These are phyloP conservation scores for Sesia apiformis DNA, from an alignment of 2,888 invertebrate species.

Conservation along the genomic window DNA sequence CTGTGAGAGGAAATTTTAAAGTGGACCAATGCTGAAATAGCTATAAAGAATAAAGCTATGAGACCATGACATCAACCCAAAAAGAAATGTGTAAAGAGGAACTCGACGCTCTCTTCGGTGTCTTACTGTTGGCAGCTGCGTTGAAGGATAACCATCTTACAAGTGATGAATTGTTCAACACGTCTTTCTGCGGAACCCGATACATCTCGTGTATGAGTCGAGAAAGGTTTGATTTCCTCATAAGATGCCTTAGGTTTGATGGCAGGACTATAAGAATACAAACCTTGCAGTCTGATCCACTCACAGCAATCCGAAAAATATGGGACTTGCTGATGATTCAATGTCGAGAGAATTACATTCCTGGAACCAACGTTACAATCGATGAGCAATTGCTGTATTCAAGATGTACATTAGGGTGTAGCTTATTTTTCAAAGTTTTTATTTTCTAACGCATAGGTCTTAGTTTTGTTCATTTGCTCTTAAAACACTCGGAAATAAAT, in stretches of 20 bases:
- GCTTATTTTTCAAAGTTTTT: too few species aligned
- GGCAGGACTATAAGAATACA: conserved; percentile 3
- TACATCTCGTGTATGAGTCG: conserved; percentile 10
- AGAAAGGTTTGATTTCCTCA: conserved; percentile 11
- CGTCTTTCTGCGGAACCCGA: conserved; percentile 8
- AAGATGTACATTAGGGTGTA: too few species aligned
- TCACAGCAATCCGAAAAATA: conserved; percentile 16
- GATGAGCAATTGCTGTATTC: conserved; percentile 1
- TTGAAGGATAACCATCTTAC: conserved; percentile 10
- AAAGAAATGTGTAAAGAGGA: neutral
- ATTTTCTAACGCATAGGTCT: too few species aligned
- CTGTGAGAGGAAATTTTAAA: neutral
- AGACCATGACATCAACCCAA: neutral
- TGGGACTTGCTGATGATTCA: conserved; percentile 5
- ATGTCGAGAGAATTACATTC: neutral
- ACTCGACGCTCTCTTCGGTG: conserved; percentile 1
- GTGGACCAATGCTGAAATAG: neutral
- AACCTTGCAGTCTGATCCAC: conserved; percentile 9
- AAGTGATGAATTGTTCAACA: conserved; percentile 9
- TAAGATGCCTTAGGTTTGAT: conserved; percentile 9
- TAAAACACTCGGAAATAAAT: too few species aligned
- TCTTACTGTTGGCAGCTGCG: conserved; percentile 4
- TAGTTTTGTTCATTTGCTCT: too few species aligned
- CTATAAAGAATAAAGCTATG: neutral
- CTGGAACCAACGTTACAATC: neutral